phyloP scores from a whole-genome alignment of 1,140 invertebrate species.

The Mamestra configurata region DNA sequence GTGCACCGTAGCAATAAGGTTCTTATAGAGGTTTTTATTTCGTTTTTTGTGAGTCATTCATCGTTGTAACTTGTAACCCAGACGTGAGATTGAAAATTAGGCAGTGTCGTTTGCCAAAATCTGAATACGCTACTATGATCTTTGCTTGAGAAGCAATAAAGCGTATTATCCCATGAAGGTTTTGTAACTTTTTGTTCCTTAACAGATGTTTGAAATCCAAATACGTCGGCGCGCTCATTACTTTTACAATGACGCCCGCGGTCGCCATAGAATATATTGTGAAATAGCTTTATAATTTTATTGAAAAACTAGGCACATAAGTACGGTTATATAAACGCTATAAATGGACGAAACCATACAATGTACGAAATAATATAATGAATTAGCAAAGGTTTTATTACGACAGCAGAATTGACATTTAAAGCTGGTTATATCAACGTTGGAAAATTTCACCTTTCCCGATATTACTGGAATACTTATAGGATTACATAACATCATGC shows the following conservation, averaged over 20 bases:
- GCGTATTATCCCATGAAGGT: not conserved
- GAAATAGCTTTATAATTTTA: not conserved
- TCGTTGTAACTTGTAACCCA: slow-evolving; percentile 27
- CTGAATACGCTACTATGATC: not conserved
- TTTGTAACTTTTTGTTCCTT: not conserved
- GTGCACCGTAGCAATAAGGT: slow-evolving; percentile 33
- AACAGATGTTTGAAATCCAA: slow-evolving; percentile 30
- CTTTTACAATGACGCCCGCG: slow-evolving; percentile 25
- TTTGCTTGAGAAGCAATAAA: slow-evolving; percentile 8
- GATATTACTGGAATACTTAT: not conserved
- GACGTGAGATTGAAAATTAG: slow-evolving; percentile 18
- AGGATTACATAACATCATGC: not conserved
- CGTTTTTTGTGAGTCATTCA: slow-evolving; percentile 43
- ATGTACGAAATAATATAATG: not conserved
- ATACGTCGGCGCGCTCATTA: slow-evolving; percentile 1
- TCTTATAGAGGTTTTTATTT: slow-evolving; percentile 25
- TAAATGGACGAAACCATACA: not conserved
- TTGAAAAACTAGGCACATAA: too few species aligned
- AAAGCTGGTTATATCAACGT: not conserved
- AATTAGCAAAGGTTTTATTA: not conserved
- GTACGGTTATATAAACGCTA: not conserved
- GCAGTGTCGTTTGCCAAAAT: slow-evolving; percentile 35
- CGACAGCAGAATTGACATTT: not conserved
- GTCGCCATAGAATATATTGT: not conserved
- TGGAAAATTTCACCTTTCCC: not conserved